phyloP scores from a whole-genome alignment of 1,140 invertebrate species.

The Oreohelix idahoensis region DNA sequence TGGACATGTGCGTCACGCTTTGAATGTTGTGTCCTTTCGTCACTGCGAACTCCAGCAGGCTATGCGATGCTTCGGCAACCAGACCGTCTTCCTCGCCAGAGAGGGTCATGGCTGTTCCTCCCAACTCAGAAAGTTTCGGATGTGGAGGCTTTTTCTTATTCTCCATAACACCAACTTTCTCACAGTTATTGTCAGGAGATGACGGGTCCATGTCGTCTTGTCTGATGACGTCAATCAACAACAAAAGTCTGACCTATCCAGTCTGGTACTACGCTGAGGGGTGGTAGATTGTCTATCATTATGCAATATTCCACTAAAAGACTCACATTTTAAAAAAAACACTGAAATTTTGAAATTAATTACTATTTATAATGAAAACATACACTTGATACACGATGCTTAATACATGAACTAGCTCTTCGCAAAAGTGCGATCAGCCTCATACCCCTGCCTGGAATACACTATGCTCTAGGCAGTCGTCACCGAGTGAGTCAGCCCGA shows the following conservation, averaged over 20 bases:
- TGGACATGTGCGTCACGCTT: slow-evolving; percentile 53
- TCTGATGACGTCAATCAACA: slow-evolving; percentile 57
- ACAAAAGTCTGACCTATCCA: slow-evolving; percentile 33
- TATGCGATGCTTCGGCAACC: slow-evolving; percentile 51
- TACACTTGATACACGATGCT: too few species aligned
- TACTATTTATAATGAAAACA: not conserved
- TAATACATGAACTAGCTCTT: too few species aligned
- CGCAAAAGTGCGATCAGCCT: too few species aligned
- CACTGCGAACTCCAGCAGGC: slow-evolving; percentile 51
- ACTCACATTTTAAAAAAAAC: not conserved
- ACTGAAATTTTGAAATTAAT: not conserved
- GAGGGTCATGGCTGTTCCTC: slow-evolving; percentile 42
- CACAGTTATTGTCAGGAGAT: slow-evolving; percentile 41
- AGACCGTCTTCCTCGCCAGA: slow-evolving; percentile 48
- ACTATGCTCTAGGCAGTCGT: too few species aligned
- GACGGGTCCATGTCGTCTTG: slow-evolving; percentile 56
- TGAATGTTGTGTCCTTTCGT: slow-evolving; percentile 56
- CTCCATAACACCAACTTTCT: slow-evolving; percentile 49
- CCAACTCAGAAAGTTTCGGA: slow-evolving; percentile 46
- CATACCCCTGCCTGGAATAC: too few species aligned
- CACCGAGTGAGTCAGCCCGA: slow-evolving; percentile 35
- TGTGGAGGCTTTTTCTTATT: slow-evolving; percentile 44
- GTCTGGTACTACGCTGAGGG: not conserved
- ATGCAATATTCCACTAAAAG: not conserved
- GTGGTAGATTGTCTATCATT: not conserved